Evolutionary conservation across 2,888 invertebrate genomes (phyloP).

Genomic region (Ariolimax columbianus): DNA sequence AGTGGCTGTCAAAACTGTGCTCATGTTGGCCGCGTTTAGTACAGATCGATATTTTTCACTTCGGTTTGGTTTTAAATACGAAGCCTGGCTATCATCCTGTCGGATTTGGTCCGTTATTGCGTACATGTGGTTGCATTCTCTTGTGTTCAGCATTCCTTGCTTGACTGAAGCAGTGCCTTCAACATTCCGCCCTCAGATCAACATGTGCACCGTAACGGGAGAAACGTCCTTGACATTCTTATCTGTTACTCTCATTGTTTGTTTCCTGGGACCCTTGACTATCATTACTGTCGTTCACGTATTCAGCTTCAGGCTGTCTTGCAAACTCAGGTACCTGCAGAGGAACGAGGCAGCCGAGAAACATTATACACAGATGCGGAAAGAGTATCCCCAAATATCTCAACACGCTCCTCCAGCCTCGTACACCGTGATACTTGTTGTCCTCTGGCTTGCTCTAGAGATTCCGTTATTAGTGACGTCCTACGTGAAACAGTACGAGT

Average conservation of each 20-base stretch:
- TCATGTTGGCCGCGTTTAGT: slow-evolving; percentile 64
- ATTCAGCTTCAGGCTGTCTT: slow-evolving; percentile 59
- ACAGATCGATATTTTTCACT: slow-evolving; percentile 71
- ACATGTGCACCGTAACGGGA: slow-evolving; percentile 66
- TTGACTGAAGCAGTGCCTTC: slow-evolving; percentile 61
- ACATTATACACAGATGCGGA: slow-evolving; percentile 59
- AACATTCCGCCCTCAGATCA: slow-evolving; percentile 60
- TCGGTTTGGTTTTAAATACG: slow-evolving; percentile 60
- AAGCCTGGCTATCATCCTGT: slow-evolving; percentile 58
- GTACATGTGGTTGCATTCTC: slow-evolving; percentile 70
- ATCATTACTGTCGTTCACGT: slow-evolving; percentile 63
- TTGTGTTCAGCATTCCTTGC: slow-evolving; percentile 70
- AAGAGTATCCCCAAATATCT: slow-evolving; percentile 56
- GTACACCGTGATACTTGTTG: slow-evolving; percentile 63
- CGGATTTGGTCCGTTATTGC: slow-evolving; percentile 61
- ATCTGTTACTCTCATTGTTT: slow-evolving; percentile 59
- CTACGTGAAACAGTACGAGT: slow-evolving; percentile 61
- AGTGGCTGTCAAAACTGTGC: slow-evolving; percentile 62
- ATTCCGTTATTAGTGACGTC: slow-evolving; percentile 67
- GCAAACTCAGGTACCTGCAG: slow-evolving; percentile 59
- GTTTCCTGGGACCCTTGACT: slow-evolving; percentile 66
- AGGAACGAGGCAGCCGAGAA: slow-evolving; percentile 60
- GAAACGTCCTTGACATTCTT: slow-evolving; percentile 65
- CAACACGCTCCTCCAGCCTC: slow-evolving; percentile 63
- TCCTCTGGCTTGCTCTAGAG: slow-evolving; percentile 68